Conservation (phyloP, 2,888 invertebrate species). For the Tenthredo distinguenda region DNA sequence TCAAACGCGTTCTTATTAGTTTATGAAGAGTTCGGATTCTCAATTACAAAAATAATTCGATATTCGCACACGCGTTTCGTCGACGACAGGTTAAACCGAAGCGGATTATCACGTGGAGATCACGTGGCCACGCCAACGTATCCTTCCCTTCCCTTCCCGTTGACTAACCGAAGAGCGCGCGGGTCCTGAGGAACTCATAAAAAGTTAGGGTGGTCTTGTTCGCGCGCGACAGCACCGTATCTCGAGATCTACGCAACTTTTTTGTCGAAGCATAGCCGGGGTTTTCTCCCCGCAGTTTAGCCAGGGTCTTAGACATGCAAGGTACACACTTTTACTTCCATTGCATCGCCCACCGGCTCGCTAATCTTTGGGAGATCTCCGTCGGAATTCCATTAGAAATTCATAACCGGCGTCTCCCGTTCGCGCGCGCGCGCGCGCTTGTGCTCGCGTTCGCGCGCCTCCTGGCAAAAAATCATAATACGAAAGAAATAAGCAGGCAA, state of each 20-base stretch:
- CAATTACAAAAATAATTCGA: background rate
- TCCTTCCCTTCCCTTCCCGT: slow-evolving; percentile 1
- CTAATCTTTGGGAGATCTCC: slow-evolving; percentile 78
- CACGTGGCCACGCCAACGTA: slow-evolving; percentile 17
- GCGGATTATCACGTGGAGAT: slow-evolving; percentile 30
- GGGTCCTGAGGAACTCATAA: background rate
- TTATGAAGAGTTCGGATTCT: background rate
- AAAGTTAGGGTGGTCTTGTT: slow-evolving; percentile 6
- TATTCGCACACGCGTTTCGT: slow-evolving; percentile 12
- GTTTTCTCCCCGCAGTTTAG: slow-evolving; percentile 22
- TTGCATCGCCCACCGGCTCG: slow-evolving; percentile 62
- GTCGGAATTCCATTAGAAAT: slow-evolving; percentile 78
- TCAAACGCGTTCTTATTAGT: background rate
- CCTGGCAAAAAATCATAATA: slow-evolving; percentile 69
- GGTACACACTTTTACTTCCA: slow-evolving; percentile 71
- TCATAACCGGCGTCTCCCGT: slow-evolving; percentile 75
- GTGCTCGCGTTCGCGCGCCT: slow-evolving; percentile 49
- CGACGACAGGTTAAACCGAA: background rate
- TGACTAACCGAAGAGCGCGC: background rate
- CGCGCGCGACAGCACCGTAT: slow-evolving; percentile 36
- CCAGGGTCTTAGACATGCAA: slow-evolving; percentile 70
- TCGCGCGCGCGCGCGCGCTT: slow-evolving; percentile 56
- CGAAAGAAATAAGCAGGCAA: slow-evolving; percentile 78
- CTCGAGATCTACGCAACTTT: slow-evolving; percentile 14
- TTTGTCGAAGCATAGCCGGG: background rate